Base-by-base conservation (phyloP, 2,113 vertebrate genomes). In the Gymnocephalus cernua region DNA sequence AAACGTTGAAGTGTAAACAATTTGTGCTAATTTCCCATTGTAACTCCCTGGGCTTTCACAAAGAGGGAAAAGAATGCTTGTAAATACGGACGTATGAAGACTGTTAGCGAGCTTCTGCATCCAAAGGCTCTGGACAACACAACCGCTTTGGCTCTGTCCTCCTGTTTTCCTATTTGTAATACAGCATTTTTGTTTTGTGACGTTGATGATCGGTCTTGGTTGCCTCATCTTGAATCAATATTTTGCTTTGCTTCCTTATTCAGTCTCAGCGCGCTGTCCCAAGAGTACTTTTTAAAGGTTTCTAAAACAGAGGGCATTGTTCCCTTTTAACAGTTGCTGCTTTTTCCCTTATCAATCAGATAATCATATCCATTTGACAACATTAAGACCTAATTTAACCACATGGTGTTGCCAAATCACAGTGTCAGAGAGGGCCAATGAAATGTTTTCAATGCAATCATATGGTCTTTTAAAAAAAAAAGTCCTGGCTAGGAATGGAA, bases 11-110 rank as follows among this genome's bases (percentile, higher is more conserved):
- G 82, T 86, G 79, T 87, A 90, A 93, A 90, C 77, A 82, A 93
- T 92, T 89, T 86, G 88, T 76, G 86, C 62, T 92, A 79, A 93
- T 91, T 92, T 94, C 85, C 86, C 84, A 14, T 77, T 69, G 78
- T 57, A 74, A 83, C 85, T 86, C 83, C 85, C 85, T 10, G 35
- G 73, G 84, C 74, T 57, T 83, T 75, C 75, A 58, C 84, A 84
- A 81, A 75, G 65, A 67, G 57, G 74, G 64, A 61, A 58, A 86
- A 77, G 61, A 94, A 91, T 53, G 86, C 85, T 89, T 83, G 80
- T 93, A 89, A 93, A 92, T 78, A 75, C 18, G 71, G 72, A 84
- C 80, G 58, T 61, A 65, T 57, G 57, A 67, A 69, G 71, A 77
- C 48, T 48, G 66, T 87, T 74, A 35, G 48, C 3, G 2, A 77